These are phyloP conservation scores for Pachliopta kotzebuea DNA, from an alignment of 2,888 invertebrate species.

Conservation along the genomic window DNA sequence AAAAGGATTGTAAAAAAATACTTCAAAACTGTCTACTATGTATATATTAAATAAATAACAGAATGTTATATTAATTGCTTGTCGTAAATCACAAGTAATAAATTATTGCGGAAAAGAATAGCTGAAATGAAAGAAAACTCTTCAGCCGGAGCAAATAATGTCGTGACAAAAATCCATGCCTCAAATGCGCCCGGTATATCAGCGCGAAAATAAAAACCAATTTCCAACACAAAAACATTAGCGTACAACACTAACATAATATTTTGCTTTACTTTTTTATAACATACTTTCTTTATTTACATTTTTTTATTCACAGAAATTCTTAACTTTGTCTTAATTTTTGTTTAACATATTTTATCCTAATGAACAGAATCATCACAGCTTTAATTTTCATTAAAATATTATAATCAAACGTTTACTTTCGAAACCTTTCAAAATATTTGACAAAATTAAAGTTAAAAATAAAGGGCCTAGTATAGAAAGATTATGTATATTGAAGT, in stretches of 20 bases:
- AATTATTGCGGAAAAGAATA: constrained; percentile 17
- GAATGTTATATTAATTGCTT: background rate
- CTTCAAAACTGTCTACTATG: too few species aligned
- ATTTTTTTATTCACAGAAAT: background rate
- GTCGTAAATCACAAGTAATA: constrained; percentile 3
- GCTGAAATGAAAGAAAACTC: constrained; percentile 40
- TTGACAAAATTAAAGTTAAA: too few species aligned
- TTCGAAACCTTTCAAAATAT: too few species aligned
- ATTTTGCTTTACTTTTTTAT: constrained; percentile 24
- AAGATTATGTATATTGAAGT: too few species aligned
- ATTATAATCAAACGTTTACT: too few species aligned
- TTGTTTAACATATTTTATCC: too few species aligned
- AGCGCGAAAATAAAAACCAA: constrained; percentile 70
- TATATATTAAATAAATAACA: background rate
- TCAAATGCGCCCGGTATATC: constrained; percentile 68
- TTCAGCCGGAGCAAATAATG: constrained; percentile 49
- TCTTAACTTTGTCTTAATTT: background rate
- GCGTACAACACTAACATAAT: constrained; percentile 39
- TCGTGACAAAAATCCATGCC: constrained; percentile 78
- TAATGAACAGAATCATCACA: too few species aligned
- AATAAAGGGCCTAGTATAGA: too few species aligned
- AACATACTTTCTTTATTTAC: background rate
- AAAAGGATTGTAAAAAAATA: too few species aligned
- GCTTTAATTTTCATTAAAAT: too few species aligned
- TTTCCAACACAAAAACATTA: constrained; percentile 68